Evolutionary conservation across 2,888 invertebrate species (phyloP).

Genomic region (Masnerella sp.): DNA sequence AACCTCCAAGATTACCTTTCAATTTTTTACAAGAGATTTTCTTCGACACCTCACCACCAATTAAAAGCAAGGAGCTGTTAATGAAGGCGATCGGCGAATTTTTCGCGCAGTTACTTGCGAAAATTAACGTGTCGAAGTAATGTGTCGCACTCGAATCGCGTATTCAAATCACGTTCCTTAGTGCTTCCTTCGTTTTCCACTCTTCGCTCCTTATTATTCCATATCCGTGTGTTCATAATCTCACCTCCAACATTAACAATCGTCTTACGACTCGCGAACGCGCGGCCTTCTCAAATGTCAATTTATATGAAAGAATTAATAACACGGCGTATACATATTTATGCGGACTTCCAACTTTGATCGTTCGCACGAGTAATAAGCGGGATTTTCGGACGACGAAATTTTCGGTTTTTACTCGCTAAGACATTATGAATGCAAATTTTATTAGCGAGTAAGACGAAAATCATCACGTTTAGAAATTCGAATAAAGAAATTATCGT

Average conservation of each 20-base stretch:
- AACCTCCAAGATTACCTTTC: no score
- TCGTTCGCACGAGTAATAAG: conserved; percentile 13
- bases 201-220: conserved; percentile 60
- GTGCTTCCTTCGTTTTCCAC: conserved; percentile 60
- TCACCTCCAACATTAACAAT: conserved; percentile 56
- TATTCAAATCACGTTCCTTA: conserved; percentile 61
- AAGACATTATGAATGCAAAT: conserved; percentile 42
- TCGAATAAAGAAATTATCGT: no score
- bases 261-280: conserved; percentile 48
- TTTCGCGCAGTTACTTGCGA: conserved; percentile 38
- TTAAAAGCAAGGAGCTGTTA: background rate
- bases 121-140: conserved; percentile 51
- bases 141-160: conserved; percentile 62
- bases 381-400: conserved; percentile 3
- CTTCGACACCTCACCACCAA: no score
- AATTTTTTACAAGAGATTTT: no score
- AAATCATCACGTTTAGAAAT: no score
- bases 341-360: conserved; percentile 19
- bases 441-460: no score
- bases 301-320: conserved; percentile 53
- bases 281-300: conserved; percentile 41
- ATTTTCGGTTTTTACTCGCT: conserved; percentile 31
- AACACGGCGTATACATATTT: conserved; percentile 42
- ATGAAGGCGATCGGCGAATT: conserved; percentile 27
- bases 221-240: conserved; percentile 60